phyloP scores from a whole-genome alignment of 2,113 vertebrate genomes.

The Pterocles burchelli region DNA sequence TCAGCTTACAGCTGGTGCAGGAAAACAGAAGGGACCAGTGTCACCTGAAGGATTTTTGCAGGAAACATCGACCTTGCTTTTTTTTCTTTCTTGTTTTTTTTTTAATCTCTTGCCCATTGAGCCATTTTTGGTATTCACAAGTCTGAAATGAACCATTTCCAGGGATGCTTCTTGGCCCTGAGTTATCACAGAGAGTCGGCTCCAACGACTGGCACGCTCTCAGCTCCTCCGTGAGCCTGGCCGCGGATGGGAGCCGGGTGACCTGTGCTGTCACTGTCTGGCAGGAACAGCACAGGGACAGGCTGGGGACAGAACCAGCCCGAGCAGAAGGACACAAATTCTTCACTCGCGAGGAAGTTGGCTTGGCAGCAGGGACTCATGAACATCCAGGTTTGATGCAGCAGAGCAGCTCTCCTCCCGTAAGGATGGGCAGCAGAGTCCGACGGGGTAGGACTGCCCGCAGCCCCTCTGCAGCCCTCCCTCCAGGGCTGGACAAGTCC shows the following conservation, averaged over 20 bases:
- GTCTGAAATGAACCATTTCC: background rate
- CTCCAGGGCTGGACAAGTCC: too few relatives aligned
- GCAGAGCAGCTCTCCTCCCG: accelerated
- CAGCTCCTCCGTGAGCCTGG: background rate
- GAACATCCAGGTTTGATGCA: accelerated
- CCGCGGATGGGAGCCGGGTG: background rate
- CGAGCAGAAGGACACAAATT: background rate
- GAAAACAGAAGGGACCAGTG: background rate
- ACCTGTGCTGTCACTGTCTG: background rate
- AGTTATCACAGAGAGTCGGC: background rate
- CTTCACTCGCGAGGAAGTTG: background rate
- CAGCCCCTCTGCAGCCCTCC: accelerated
- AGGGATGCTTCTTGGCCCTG: background rate
- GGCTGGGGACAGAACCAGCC: background rate
- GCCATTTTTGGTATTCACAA: background rate
- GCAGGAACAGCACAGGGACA: background rate
- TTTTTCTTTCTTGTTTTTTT: background rate
- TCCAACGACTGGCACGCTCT: background rate
- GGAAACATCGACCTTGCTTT: background rate
- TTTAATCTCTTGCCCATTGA: background rate
- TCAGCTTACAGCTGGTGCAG: background rate
- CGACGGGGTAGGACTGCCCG: accelerated
- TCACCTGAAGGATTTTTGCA: background rate
- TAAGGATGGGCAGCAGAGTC: background rate
- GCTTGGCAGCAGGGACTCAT: background rate